phyloP scores from a whole-genome alignment of 2,797 vertebrate species.

The Tragelaphus oryx region DNA sequence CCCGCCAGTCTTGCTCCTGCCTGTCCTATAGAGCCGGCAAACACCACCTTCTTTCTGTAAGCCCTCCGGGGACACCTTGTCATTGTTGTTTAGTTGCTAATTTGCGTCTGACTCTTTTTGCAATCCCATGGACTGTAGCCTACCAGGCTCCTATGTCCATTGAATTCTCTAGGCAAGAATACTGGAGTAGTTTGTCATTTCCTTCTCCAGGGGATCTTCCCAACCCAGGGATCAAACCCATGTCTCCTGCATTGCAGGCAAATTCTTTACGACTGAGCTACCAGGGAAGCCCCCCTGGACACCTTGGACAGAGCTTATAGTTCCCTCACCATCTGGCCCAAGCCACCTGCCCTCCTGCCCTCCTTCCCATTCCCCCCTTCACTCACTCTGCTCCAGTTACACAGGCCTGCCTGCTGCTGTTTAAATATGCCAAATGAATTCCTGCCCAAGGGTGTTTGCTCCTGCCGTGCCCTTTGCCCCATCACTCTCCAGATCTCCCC shows the following conservation, averaged over 20 bases:
- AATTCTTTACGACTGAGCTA: background rate
- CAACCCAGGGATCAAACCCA: background rate
- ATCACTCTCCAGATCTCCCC: background rate
- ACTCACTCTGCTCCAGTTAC: background rate
- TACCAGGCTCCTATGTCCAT: background rate
- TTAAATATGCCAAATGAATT: background rate
- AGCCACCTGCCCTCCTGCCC: too few species aligned
- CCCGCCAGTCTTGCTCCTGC: background rate
- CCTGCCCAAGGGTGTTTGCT: background rate
- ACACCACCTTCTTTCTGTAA: too few species aligned
- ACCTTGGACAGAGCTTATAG: too few species aligned
- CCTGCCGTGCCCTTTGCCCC: background rate
- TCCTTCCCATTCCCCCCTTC: background rate
- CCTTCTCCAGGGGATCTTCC: background rate
- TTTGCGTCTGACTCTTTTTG: background rate
- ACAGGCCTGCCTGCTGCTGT: background rate
- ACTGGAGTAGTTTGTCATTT: background rate
- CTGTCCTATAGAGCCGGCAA: background rate
- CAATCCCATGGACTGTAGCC: background rate
- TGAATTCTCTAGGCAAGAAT: background rate
- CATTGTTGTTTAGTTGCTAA: background rate
- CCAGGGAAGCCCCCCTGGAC: background rate
- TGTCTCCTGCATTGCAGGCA: background rate
- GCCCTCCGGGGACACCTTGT: background rate
- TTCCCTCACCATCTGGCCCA: background rate